phyloP scores from a whole-genome alignment of 2,888 invertebrate genomes.

The Tinea semifulvella region DNA sequence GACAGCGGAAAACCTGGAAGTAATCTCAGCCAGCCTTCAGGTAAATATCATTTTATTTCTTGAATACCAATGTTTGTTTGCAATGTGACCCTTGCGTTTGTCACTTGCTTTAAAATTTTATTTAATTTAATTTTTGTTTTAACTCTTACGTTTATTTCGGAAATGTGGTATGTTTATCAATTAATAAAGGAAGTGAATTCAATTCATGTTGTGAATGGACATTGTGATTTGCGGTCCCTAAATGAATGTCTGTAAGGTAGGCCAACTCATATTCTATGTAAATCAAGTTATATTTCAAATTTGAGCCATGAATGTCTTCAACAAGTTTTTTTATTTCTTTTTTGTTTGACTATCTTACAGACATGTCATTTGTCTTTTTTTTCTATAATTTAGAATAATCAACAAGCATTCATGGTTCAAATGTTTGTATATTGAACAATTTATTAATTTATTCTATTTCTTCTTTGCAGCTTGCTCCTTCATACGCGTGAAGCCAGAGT shows the following conservation, averaged over 20 bases:
- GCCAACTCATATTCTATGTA: conserved; percentile 36
- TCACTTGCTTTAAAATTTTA: conserved; percentile 36
- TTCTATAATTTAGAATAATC: background rate
- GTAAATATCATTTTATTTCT: conserved; percentile 33
- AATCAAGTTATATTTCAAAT: conserved; percentile 16
- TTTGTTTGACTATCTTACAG: conserved; percentile 52
- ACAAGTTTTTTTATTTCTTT: conserved; percentile 20
- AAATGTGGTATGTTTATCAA: background rate
- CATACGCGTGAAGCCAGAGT: conserved; percentile 52
- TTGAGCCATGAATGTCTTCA: conserved; percentile 57
- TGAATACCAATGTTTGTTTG: conserved; percentile 50
- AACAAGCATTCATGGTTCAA: conserved; percentile 55
- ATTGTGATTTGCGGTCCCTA: conserved; percentile 33
- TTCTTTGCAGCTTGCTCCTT: conserved; percentile 31
- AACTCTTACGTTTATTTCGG: background rate
- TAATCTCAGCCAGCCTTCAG: conserved; percentile 52
- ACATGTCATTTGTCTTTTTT: conserved; percentile 41
- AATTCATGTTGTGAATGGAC: conserved; percentile 60
- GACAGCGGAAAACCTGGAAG: conserved; percentile 54
- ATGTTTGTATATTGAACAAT: background rate
- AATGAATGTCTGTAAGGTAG: conserved; percentile 65
- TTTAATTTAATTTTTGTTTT: conserved; percentile 18
- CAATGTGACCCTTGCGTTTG: conserved; percentile 53
- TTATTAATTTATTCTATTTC: background rate
- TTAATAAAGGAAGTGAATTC: conserved; percentile 34